These are phyloP conservation scores for Pseudomyrmex pallidus DNA, from an alignment of 1,140 invertebrate species.

Conservation along the genomic window DNA sequence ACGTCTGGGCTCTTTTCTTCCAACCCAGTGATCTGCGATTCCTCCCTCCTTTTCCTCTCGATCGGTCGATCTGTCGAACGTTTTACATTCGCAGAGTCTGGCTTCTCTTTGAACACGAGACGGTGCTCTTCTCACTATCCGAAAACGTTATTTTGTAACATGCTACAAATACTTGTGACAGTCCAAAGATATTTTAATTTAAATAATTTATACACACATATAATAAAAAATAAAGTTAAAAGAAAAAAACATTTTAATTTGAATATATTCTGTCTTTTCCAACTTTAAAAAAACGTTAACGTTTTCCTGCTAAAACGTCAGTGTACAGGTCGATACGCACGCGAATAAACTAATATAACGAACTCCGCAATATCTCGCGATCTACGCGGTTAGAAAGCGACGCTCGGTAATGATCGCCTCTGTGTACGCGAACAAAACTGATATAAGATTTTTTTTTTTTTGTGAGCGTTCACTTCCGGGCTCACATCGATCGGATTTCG, in stretches of 20 bases:
- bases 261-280: not conserved
- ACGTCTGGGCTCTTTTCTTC: slow-evolving; percentile 37
- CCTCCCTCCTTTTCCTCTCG: slow-evolving; percentile 20
- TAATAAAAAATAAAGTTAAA: no score
- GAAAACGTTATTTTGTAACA: no score
- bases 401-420: slow-evolving; percentile 8
- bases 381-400: slow-evolving; percentile 36
- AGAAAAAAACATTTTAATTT: not conserved
- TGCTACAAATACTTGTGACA: no score
- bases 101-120: not conserved
- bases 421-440: not conserved
- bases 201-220: no score
- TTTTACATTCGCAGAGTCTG: not conserved
- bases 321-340: not conserved
- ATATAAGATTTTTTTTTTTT: slow-evolving; percentile 6
- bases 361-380: not conserved
- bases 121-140: not conserved
- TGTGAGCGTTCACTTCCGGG: not conserved
- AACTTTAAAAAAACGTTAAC: not conserved
- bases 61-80: slow-evolving; percentile 14
- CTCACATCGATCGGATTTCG: slow-evolving; percentile 9
- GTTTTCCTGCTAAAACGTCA: not conserved
- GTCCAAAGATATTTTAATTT: no score
- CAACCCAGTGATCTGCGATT: slow-evolving; percentile 61
- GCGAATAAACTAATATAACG: not conserved